These are phyloP conservation scores for Plagiodera versicolora DNA, from an alignment of 2,888 invertebrate species.

Conservation along the genomic window DNA sequence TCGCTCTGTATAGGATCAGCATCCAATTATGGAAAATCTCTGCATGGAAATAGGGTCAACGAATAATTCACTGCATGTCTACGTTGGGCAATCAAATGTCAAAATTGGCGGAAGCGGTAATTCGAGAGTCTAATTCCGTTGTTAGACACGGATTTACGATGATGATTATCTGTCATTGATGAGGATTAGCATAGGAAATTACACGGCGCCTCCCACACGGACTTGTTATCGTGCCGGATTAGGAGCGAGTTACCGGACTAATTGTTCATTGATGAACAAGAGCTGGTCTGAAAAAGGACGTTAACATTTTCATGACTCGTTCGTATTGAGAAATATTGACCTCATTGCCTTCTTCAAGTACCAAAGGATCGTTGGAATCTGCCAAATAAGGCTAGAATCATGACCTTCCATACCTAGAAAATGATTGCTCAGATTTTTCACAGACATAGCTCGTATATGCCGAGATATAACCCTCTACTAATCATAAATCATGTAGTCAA, in stretches of 20 bases:
- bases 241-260: neutral
- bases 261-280: neutral
- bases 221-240: conserved; percentile 11
- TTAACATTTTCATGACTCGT: neutral
- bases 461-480: neutral
- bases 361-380: too few relatives aligned
- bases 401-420: too few relatives aligned
- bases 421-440: too few relatives aligned
- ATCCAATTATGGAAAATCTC: too few relatives aligned
- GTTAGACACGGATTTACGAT: neutral
- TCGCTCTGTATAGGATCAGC: too few relatives aligned
- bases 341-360: too few relatives aligned
- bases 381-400: too few relatives aligned
- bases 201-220: conserved; percentile 17
- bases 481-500: neutral
- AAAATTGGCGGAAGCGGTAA: neutral
- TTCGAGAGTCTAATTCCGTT: neutral
- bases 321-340: too few relatives aligned
- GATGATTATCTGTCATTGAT: conserved; percentile 10
- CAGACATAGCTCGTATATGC: neutral
- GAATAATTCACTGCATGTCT: neutral
- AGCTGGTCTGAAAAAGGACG: neutral
- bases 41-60: neutral
- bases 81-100: neutral
- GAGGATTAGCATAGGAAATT: conserved; percentile 24